Conservation (phyloP, 2,113 vertebrate species). For the Rhipidura dahli region DNA sequence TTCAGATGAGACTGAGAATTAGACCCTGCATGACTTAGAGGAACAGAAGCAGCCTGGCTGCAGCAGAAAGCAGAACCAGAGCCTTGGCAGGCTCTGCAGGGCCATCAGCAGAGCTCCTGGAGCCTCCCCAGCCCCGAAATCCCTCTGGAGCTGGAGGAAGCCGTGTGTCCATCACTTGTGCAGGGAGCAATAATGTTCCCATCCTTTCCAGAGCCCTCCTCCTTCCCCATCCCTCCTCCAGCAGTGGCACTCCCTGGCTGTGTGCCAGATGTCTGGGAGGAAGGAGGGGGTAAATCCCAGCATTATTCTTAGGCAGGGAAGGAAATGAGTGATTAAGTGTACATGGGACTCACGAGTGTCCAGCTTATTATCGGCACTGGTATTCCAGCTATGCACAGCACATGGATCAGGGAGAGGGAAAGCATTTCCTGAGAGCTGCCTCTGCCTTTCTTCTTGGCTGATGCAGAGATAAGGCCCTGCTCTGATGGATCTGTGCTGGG, state of each 20-base stretch:
- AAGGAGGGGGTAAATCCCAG: background rate
- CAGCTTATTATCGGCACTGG: conserved; percentile 23
- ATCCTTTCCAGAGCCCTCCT: background rate
- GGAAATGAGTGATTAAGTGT: conserved; percentile 68
- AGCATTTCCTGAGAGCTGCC: conserved; percentile 29
- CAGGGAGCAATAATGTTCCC: background rate
- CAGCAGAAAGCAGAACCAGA: background rate
- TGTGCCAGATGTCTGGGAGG: background rate
- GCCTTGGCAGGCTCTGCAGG: background rate
- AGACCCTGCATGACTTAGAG: background rate
- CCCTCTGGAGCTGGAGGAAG: background rate
- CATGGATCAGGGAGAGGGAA: background rate
- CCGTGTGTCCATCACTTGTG: background rate
- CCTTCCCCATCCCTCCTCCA: background rate
- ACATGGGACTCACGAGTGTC: conserved; percentile 30
- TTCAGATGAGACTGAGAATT: background rate
- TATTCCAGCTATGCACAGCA: conserved; percentile 48
- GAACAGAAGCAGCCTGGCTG: background rate
- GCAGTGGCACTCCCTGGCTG: background rate
- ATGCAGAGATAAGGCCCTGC: conserved; percentile 52
- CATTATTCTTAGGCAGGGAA: background rate
- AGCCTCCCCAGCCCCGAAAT: background rate
- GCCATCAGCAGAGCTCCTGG: background rate
- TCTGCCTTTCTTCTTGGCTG: conserved; percentile 63
- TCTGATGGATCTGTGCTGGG: background rate